A percentile compares a stretch with the other conserved stretches of the same genome.
These are phyloP conservation scores for Nemoura dubitans DNA, from an alignment of 2,888 invertebrate species.

Conservation along the genomic window DNA sequence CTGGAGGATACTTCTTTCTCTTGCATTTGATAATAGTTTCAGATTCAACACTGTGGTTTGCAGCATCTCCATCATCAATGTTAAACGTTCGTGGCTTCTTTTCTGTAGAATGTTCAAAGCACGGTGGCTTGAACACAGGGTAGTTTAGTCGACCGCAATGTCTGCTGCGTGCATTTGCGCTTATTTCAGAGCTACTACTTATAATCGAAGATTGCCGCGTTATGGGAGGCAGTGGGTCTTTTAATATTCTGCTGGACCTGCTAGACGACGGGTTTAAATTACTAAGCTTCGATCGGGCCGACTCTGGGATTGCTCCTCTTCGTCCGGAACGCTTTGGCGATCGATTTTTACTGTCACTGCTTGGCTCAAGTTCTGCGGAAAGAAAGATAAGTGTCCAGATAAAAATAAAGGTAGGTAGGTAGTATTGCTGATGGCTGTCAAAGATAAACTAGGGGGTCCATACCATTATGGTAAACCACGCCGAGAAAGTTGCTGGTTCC, in stretches of 20 bases:
- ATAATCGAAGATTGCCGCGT: neutral
- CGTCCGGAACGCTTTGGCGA: neutral
- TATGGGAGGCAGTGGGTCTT: neutral
- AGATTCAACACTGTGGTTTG: neutral
- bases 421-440: neutral
- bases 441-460: neutral
- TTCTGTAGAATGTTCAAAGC: neutral
- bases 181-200: neutral
- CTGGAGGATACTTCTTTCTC: neutral
- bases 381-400: neutral
- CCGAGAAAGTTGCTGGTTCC: neutral
- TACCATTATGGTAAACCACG: neutral
- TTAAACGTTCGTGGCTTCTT: neutral
- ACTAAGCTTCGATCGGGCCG: neutral
- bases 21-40: too few species aligned
- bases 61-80: neutral
- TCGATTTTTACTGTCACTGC: neutral
- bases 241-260: neutral
- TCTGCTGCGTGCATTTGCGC: neutral
- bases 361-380: neutral
- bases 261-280: neutral
- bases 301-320: neutral
- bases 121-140: neutral
- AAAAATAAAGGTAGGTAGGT: neutral
- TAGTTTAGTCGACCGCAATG: neutral